These are phyloP conservation scores for Drosophila biarmipes DNA, from an alignment of 1,140 invertebrate species.

Conservation along the genomic window DNA sequence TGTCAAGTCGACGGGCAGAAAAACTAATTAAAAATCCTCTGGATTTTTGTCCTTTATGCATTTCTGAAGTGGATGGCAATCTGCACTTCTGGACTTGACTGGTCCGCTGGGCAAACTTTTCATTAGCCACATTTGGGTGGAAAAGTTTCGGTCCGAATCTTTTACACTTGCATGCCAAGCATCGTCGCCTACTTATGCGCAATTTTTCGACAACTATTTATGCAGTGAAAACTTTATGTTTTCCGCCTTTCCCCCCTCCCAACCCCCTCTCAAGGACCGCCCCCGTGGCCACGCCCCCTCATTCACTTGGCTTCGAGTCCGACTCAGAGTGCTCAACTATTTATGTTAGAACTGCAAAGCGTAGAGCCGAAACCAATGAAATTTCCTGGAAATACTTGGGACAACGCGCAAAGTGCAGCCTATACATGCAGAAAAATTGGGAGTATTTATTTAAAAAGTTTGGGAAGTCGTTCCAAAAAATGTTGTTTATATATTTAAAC, in stretches of 20 bases:
- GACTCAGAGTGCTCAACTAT: constrained; percentile 69
- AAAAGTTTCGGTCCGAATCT: constrained; percentile 59
- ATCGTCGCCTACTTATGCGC: constrained; percentile 72
- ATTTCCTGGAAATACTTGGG: constrained; percentile 76
- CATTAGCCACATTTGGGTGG: constrained; percentile 58
- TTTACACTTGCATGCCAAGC: constrained; percentile 73
- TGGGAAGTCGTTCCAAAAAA: no score
- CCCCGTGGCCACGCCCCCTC: constrained; percentile 21
- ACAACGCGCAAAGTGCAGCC: constrained; percentile 77
- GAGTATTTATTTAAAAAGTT: no score
- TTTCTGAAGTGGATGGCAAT: constrained; percentile 29
- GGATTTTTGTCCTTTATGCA: constrained; percentile 50
- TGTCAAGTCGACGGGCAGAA: constrained; percentile 14
- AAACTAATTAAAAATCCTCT: constrained; percentile 56
- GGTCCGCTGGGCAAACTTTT: constrained; percentile 53
- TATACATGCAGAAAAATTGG: constrained; percentile 7
- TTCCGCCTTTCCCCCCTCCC: constrained; percentile 14
- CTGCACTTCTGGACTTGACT: constrained; percentile 29
- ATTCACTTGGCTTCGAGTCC: constrained; percentile 48
- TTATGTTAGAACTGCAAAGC: constrained; percentile 73
- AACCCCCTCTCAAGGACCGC: not conserved
- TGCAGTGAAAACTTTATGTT: constrained; percentile 65
- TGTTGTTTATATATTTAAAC: no score
- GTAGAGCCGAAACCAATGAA: constrained; percentile 79
- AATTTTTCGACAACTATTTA: constrained; percentile 75